Evolutionary conservation across 92 coral and sea anemone genomes (phyloP).

Genomic region (Heteractis magnifica): DNA sequence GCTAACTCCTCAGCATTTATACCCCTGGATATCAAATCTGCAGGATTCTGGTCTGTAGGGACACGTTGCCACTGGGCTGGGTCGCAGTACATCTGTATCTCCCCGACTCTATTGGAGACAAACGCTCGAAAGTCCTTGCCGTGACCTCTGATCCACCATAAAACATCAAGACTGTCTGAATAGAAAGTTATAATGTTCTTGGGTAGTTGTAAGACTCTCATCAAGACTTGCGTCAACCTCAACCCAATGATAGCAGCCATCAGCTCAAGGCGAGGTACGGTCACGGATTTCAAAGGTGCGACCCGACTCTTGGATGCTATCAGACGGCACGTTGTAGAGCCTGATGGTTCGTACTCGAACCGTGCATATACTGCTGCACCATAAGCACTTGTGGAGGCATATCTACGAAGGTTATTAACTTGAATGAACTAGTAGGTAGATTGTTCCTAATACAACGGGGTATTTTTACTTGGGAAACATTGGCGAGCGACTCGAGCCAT

Average conservation of each 20-base stretch:
- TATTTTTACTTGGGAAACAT: too few species aligned
- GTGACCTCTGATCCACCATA: conserved; percentile 55
- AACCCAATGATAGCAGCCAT: conserved; percentile 47
- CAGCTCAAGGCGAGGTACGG: conserved; percentile 61
- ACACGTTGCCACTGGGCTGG: conserved; percentile 64
- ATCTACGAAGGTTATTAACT: too few species aligned
- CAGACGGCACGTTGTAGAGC: conserved; percentile 26
- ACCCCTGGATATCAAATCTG: conserved; percentile 52
- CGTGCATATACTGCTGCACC: conserved; percentile 44
- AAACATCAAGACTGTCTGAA: conserved; percentile 53
- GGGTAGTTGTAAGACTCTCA: conserved; percentile 24
- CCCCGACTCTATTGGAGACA: conserved; percentile 55
- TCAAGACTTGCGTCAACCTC: conserved; percentile 36
- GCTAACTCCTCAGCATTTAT: conserved; percentile 26
- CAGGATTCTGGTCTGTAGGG: conserved; percentile 52
- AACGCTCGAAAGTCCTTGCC: conserved; percentile 58
- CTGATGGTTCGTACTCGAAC: conserved; percentile 23
- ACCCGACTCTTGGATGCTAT: conserved; percentile 61
- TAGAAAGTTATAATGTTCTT: conserved; percentile 34
- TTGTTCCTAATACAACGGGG: too few species aligned
- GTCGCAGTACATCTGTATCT: conserved; percentile 46
- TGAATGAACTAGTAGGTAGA: neutral
- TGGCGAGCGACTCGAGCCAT: too few species aligned
- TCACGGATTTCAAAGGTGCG: conserved; percentile 50
- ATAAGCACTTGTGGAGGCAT: conserved; percentile 26